Conservation (phyloP, 2,888 invertebrate species). For the Dichetophora obliterata region DNA sequence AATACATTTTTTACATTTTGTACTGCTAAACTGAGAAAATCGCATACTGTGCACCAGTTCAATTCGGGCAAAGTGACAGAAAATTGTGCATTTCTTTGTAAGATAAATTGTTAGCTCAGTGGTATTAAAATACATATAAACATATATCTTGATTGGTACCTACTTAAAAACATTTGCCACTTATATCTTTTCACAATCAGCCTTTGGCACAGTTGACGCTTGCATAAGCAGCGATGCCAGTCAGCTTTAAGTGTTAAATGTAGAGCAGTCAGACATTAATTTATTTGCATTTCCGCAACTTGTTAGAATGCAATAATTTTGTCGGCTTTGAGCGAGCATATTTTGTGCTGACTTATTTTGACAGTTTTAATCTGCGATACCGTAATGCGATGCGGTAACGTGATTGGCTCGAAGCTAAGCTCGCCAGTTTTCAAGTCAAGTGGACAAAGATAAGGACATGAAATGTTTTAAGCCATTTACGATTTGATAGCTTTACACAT, state of each 20-base stretch:
- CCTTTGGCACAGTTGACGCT: no score
- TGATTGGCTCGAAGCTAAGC: background rate
- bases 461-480: background rate
- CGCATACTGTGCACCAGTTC: no score
- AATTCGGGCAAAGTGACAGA: background rate
- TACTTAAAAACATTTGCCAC: no score
- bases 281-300: conserved; percentile 23
- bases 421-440: background rate
- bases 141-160: no score
- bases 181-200: no score
- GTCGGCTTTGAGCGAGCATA: conserved; percentile 5
- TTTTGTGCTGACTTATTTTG: background rate
- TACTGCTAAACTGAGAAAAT: no score
- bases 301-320: conserved; percentile 24
- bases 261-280: background rate
- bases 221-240: background rate
- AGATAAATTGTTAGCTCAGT: background rate
- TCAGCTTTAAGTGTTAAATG: conserved; percentile 7
- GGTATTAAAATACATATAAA: background rate
- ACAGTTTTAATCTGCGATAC: conserved; percentile 26
- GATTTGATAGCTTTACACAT: background rate
- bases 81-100: background rate
- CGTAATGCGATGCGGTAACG: conserved; percentile 7
- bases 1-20: no score
- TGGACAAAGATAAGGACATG: background rate